Percentiles rank a stretch among this genome's conserved stretches.
Evolutionary conservation across 1,140 invertebrate genomes (phyloP).

Genomic region (Anastrepha ludens): DNA sequence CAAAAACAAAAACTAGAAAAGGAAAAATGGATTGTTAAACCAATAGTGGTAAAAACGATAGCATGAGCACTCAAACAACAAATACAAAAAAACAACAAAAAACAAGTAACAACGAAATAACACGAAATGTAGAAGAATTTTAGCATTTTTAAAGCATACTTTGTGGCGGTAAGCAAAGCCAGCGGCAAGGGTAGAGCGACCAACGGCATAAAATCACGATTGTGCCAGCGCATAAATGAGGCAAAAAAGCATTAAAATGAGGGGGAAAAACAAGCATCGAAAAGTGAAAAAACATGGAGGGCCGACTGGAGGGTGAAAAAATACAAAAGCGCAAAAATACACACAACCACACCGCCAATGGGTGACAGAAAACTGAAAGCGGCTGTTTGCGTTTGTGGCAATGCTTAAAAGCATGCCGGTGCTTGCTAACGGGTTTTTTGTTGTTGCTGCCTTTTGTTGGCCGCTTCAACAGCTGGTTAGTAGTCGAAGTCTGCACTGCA

Average conservation of each 20-base stretch:
- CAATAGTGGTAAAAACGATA: slow-evolving; percentile 40
- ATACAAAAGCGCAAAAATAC: too few relatives aligned
- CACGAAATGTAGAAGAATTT: background rate
- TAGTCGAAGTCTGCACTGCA: background rate
- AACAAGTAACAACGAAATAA: background rate
- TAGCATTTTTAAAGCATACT: slow-evolving; percentile 33
- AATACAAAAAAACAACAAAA: background rate
- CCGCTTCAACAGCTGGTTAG: background rate
- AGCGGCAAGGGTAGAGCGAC: background rate
- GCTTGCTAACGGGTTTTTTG: background rate
- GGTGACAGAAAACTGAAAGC: slow-evolving; percentile 10
- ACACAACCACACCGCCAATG: too few relatives aligned
- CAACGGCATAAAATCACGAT: slow-evolving; percentile 31
- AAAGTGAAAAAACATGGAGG: background rate
- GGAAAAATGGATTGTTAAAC: slow-evolving; percentile 27
- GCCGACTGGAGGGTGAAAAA: too few relatives aligned
- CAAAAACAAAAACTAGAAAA: background rate
- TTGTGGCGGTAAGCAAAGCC: background rate
- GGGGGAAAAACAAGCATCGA: background rate
- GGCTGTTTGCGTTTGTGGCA: background rate
- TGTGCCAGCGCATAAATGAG: background rate
- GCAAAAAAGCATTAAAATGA: background rate
- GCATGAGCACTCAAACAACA: background rate
- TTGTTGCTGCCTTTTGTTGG: background rate
- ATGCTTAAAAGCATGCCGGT: background rate